Base-by-base conservation (phyloP, 2,888 invertebrate species). In the Erebia ligea region DNA sequence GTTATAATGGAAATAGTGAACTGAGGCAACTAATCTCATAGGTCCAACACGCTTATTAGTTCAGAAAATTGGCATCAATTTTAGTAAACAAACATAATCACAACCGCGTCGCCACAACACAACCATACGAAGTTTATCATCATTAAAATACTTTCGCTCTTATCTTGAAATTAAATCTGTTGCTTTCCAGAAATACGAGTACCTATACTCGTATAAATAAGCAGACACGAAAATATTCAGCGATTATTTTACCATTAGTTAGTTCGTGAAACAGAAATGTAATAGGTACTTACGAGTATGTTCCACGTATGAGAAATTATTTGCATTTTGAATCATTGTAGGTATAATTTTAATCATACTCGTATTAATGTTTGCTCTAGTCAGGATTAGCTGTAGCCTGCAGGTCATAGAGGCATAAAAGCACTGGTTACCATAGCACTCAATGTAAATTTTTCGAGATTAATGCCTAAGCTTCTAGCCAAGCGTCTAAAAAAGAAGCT, bases 181-280 rank as follows among this genome's bases (percentile, higher is more conserved):
- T 67, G 69, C 67, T 76, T 76, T 67, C 73, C 75, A 73, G 73
- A 73, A 72, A 77, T 59, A 65, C 45, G 21, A 62, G 45, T 62
- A 48, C 21, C 21, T 13, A n/a, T n/a, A 57, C 56, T 13, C 21
- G 21, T 11, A 21, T 6, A 57, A 57, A 17, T 66, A 72, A 75
- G 68, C 74, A 73, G 70, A 79, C 76, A 78, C 73, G 75, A 76
- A 76, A 80, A 77, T 78, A 69, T 70, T 21, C 21, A 70, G 79
- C 78, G 80, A 83, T 83, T 82, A 83, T 79, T 77, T 74, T 73
- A 64, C 77, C 79, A 83, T 83, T 82, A 80, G 75, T 50, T 45
- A 65, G 57, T 73, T 67, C 64, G 15, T 67, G 67, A 45, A 58
- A 67, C 48, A 73, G 10, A 15, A 45, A n/a, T 58, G n/a, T 9